Percentiles rank a stretch among this genome's conserved stretches.
These are phyloP conservation scores for Paratrypauchen microcephalus DNA, from an alignment of 2,797 vertebrate species.

Conservation along the genomic window DNA sequence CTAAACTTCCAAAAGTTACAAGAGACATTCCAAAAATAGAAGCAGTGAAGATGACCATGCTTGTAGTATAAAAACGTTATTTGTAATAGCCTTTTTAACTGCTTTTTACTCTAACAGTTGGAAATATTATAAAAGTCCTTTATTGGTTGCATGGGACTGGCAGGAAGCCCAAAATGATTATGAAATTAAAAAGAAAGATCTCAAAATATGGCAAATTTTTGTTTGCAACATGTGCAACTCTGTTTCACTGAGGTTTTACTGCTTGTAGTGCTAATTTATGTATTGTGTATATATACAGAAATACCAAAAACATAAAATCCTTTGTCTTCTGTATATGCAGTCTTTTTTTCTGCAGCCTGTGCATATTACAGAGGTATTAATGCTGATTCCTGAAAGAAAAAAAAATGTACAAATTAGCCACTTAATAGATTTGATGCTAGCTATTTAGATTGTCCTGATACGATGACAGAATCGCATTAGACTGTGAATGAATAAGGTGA, in stretches of 20 bases:
- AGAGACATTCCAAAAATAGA: neutral
- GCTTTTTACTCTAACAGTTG: too few relatives aligned
- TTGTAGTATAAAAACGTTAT: too few relatives aligned
- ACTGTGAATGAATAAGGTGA: slow-evolving; percentile 36
- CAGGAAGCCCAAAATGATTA: too few relatives aligned
- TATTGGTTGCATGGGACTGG: too few relatives aligned
- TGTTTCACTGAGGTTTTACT: neutral
- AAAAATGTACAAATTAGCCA: neutral
- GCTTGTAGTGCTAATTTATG: neutral
- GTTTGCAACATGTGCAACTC: neutral
- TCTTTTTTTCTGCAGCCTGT: neutral
- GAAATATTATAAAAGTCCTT: too few relatives aligned
- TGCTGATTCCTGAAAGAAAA: neutral
- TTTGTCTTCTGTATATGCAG: neutral
- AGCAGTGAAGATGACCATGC: too few relatives aligned
- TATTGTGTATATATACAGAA: neutral
- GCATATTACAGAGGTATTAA: neutral
- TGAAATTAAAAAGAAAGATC: too few relatives aligned
- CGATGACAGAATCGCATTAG: slow-evolving; percentile 22
- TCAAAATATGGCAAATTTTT: neutral
- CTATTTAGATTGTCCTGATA: slow-evolving; percentile 54
- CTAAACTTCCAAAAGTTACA: neutral
- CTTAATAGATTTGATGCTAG: slow-evolving; percentile 18
- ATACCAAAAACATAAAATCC: neutral
- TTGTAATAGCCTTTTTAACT: too few relatives aligned